phyloP scores from a whole-genome alignment of 2,888 invertebrate genomes.

The Andrena camellia region DNA sequence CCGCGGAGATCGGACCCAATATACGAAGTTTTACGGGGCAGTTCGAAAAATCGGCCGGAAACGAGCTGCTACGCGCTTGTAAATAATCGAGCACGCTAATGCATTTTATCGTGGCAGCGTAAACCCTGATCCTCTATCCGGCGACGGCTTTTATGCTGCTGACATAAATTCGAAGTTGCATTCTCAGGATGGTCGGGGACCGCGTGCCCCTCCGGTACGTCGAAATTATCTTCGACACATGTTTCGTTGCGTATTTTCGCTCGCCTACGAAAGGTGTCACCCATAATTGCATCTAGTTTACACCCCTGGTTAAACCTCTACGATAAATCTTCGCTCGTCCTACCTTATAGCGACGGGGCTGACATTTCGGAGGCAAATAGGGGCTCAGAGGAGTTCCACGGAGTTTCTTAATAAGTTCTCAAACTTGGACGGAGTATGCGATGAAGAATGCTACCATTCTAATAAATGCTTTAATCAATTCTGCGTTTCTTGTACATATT shows the following conservation, averaged over 20 bases:
- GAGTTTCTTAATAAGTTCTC: background rate
- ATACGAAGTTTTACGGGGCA: constrained; percentile 69
- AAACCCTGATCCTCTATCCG: constrained; percentile 38
- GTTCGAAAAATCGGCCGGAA: constrained; percentile 77
- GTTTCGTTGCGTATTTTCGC: constrained; percentile 75
- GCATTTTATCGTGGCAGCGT: constrained; percentile 78
- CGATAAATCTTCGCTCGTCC: constrained; percentile 30
- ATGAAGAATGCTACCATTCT: no score
- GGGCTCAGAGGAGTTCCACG: no score
- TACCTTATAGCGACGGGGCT: background rate
- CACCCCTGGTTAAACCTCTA: constrained; percentile 66
- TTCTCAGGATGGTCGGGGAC: constrained; percentile 53
- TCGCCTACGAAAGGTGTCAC: constrained; percentile 54
- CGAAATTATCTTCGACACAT: constrained; percentile 77
- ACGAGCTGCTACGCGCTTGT: constrained; percentile 75
- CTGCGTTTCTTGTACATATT: background rate
- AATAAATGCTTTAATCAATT: no score
- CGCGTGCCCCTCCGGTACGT: constrained; percentile 62
- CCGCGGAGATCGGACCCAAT: constrained; percentile 54
- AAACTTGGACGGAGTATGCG: no score
- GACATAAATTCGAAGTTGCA: constrained; percentile 75
- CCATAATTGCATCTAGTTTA: constrained; percentile 68
- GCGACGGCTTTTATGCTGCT: constrained; percentile 63
- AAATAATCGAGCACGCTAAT: constrained; percentile 79
- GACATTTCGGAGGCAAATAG: background rate